Percentiles rank a stretch among this genome's conserved stretches.
phyloP scores from a whole-genome alignment of 2,797 vertebrate genomes.

The Astyanax mexicanus region DNA sequence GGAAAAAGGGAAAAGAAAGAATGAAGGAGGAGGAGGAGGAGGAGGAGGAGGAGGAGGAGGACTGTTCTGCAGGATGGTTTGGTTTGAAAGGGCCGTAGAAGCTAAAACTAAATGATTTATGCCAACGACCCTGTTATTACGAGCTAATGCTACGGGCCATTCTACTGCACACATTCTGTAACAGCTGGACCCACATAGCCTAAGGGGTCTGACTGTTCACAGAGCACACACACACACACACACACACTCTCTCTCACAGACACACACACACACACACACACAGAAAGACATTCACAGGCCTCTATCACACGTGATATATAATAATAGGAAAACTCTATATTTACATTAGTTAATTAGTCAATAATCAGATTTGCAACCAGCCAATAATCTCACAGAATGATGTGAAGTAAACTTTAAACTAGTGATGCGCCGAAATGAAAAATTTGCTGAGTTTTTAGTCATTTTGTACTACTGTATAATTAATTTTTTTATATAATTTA shows the following conservation, averaged over 20 bases:
- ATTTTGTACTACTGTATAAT: no score
- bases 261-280: slow-evolving; percentile 33
- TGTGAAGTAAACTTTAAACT: no score
- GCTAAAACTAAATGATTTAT: slow-evolving; percentile 75
- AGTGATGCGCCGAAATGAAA: no score
- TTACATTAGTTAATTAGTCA: no score
- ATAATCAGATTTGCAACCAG: no score
- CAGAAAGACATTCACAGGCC: neutral
- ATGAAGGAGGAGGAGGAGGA: slow-evolving; percentile 8
- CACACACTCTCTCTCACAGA: slow-evolving; percentile 33
- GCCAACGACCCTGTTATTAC: slow-evolving; percentile 79
- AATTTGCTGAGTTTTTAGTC: no score
- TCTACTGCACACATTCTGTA: slow-evolving; percentile 62
- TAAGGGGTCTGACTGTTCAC: slow-evolving; percentile 57
- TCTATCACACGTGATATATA: neutral
- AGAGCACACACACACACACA: slow-evolving; percentile 36
- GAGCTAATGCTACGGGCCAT: slow-evolving; percentile 58
- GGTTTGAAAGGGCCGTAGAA: slow-evolving; percentile 23
- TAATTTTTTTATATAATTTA: no score
- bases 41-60: no score
- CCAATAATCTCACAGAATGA: no score
- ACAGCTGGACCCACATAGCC: slow-evolving; percentile 60
- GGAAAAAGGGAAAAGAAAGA: neutral
- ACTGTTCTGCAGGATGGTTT: slow-evolving; percentile 17
- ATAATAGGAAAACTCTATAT: no score